Evolutionary conservation across 2,113 vertebrate species (phyloP).

Genomic region (Rostratula benghalensis): DNA sequence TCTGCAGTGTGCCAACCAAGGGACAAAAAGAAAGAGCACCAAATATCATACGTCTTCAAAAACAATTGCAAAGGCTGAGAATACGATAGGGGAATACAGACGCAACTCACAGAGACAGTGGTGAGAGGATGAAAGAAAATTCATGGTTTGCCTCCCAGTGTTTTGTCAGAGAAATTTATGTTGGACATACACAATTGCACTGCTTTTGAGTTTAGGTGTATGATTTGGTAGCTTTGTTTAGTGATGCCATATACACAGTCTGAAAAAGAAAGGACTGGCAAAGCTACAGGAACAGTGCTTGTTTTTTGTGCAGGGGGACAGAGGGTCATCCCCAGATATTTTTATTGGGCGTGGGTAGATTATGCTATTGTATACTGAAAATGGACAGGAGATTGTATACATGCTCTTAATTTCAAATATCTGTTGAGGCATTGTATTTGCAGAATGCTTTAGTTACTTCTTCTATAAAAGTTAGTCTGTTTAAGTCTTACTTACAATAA

Average conservation of each 20-base stretch:
- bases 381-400: neutral
- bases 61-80: neutral
- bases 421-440: neutral
- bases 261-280: slow-evolving; percentile 17
- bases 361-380: neutral
- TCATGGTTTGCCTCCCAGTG: neutral
- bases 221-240: slow-evolving; percentile 9
- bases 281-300: neutral
- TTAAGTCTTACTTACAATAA: neutral
- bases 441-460: neutral
- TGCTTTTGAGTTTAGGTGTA: neutral
- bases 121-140: neutral
- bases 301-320: neutral
- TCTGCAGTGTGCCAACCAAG: neutral
- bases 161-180: slow-evolving; percentile 20
- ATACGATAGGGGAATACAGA: neutral
- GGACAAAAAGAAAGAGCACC: neutral
- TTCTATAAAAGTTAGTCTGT: neutral
- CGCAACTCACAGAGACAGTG: neutral
- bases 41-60: neutral
- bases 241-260: neutral
- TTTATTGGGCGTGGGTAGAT: neutral
- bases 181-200: neutral
- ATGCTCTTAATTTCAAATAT: neutral
- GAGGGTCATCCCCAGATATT: neutral